Percentiles rank a stretch among this genome's conserved stretches.
phyloP scores from a whole-genome alignment of 2,113 vertebrate species.

The Nematolebias whitei region DNA sequence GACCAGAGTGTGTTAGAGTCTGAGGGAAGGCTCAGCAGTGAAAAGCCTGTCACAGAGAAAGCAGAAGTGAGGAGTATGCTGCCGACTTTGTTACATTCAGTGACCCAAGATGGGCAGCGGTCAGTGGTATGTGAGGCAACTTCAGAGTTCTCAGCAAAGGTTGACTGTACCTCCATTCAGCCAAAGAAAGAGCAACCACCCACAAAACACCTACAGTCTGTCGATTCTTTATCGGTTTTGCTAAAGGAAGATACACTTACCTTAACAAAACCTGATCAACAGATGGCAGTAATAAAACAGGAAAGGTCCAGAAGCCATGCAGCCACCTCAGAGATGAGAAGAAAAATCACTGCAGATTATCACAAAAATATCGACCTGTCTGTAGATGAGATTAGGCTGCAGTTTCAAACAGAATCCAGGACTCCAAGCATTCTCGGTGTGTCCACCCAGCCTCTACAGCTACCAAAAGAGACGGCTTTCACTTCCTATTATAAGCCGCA shows the following conservation, averaged over 20 bases:
- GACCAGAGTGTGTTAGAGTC: slow-evolving; percentile 71
- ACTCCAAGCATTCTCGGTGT: slow-evolving; percentile 58
- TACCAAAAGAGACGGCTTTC: slow-evolving; percentile 78
- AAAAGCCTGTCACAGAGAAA: slow-evolving; percentile 51
- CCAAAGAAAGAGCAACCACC: slow-evolving; percentile 64
- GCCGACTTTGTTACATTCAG: slow-evolving; percentile 60
- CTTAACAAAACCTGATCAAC: slow-evolving; percentile 61
- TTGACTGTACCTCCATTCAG: slow-evolving; percentile 37
- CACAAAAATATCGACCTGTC: slow-evolving; percentile 64
- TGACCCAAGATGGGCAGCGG: slow-evolving; percentile 70
- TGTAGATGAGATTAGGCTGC: slow-evolving; percentile 41
- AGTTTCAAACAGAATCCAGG: slow-evolving; percentile 58
- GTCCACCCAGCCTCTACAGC: slow-evolving; percentile 63
- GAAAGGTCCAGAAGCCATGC: slow-evolving; percentile 71
- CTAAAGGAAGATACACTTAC: slow-evolving; percentile 77
- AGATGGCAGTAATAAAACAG: slow-evolving; percentile 66
- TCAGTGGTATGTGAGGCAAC: slow-evolving; percentile 61
- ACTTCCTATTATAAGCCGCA: slow-evolving; percentile 55
- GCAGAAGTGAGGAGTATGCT: slow-evolving; percentile 62
- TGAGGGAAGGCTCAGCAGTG: slow-evolving; percentile 68
- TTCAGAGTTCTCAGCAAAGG: slow-evolving; percentile 49
- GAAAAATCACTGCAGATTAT: slow-evolving; percentile 63
- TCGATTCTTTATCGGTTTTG: slow-evolving; percentile 61
- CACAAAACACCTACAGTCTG: slow-evolving; percentile 71
- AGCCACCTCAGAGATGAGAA: slow-evolving; percentile 72